Evolutionary conservation across 2,113 vertebrate genomes (phyloP).

Genomic region (Amia ocellicauda): DNA sequence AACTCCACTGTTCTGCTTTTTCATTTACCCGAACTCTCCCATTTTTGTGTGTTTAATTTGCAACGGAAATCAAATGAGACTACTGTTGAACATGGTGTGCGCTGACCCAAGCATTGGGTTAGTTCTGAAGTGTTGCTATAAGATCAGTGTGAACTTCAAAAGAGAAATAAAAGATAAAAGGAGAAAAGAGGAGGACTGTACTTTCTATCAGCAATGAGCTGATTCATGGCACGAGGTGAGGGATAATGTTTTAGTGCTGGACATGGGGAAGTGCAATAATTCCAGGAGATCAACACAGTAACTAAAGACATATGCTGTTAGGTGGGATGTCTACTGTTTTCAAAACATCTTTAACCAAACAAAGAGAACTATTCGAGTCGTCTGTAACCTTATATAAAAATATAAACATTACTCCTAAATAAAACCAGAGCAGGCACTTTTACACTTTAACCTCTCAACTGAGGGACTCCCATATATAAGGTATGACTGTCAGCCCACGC

Average conservation of each 20-base stretch:
- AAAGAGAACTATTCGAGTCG: background rate
- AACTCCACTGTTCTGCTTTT: slow-evolving; percentile 25
- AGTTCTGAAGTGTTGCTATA: background rate
- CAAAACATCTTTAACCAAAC: background rate
- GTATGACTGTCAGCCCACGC: no score
- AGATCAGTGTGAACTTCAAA: background rate
- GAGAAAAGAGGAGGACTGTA: background rate
- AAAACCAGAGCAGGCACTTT: no score
- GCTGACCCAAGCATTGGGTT: background rate
- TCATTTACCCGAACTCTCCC: slow-evolving; percentile 21
- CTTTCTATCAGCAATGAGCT: background rate
- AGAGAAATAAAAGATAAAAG: slow-evolving; percentile 1
- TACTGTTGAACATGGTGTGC: slow-evolving; percentile 4
- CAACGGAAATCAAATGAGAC: slow-evolving; percentile 30
- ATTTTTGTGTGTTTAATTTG: slow-evolving; percentile 32
- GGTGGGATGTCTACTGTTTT: background rate
- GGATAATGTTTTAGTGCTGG: background rate
- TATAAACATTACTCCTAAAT: no score
- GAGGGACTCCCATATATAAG: no score
- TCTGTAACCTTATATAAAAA: no score
- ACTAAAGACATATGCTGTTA: background rate
- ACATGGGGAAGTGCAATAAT: background rate
- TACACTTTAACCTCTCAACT: no score
- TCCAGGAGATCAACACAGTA: no score
- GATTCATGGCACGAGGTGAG: background rate